Percentiles rank a stretch among this genome's conserved stretches.
Evolutionary conservation across 2,888 invertebrate genomes (phyloP).

Genomic region (Lasioglossum vierecki): DNA sequence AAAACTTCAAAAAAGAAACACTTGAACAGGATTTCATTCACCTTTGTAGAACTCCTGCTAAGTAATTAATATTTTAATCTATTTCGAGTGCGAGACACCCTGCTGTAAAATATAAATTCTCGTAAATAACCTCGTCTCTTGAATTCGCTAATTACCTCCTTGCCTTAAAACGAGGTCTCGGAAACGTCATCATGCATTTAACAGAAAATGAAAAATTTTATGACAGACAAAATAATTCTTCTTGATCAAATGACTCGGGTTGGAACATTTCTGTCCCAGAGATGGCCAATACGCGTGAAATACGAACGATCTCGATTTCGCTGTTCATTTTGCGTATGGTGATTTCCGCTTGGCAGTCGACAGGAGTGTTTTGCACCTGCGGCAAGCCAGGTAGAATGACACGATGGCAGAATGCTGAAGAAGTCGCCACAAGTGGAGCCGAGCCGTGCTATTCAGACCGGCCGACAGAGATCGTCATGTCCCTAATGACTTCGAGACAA

Average conservation of each 20-base stretch:
- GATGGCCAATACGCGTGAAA: not conserved
- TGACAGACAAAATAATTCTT: not conserved
- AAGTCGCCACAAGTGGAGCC: slow-evolving; percentile 26
- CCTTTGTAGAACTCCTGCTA: too few relatives aligned
- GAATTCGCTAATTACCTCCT: not conserved
- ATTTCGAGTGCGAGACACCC: not conserved
- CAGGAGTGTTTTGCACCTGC: not conserved
- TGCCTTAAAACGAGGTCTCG: too few relatives aligned
- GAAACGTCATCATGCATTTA: too few relatives aligned
- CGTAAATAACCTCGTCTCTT: not conserved
- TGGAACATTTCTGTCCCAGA: not conserved
- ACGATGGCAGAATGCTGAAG: slow-evolving; percentile 25
- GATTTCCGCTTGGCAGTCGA: not conserved
- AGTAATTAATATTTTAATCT: too few relatives aligned
- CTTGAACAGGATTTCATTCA: too few relatives aligned
- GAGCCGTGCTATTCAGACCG: slow-evolving; percentile 18
- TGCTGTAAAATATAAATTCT: not conserved
- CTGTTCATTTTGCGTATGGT: not conserved
- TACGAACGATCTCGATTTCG: not conserved
- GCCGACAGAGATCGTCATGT: slow-evolving; percentile 76
- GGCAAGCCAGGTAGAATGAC: not conserved
- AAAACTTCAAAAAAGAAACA: not conserved
- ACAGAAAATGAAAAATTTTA: not conserved
- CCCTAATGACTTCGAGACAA: slow-evolving; percentile 80
- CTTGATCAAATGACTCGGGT: not conserved